These are phyloP conservation scores for Xestoiulus laeticollis DNA, from an alignment of 2,888 invertebrate genomes.

Conservation along the genomic window DNA sequence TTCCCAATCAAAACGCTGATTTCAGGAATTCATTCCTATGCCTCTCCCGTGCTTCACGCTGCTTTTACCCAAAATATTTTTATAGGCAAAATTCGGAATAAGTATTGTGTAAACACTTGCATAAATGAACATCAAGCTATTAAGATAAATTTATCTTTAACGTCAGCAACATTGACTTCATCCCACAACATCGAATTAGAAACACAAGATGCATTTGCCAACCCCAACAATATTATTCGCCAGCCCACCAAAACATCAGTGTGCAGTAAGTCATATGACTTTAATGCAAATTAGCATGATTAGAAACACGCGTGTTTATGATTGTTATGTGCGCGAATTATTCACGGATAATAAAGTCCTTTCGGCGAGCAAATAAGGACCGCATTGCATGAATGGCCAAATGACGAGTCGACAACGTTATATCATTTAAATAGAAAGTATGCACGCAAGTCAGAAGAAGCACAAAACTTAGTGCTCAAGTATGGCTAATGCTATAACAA, in stretches of 20 bases:
- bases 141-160: too few species aligned
- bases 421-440: neutral
- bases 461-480: neutral
- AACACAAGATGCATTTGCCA: neutral
- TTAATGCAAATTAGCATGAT: neutral
- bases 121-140: too few species aligned
- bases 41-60: too few species aligned
- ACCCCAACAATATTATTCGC: neutral
- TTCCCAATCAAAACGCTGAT: too few species aligned
- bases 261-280: neutral
- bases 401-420: neutral
- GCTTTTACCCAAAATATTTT: too few species aligned
- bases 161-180: neutral
- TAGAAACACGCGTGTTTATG: neutral
- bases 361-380: neutral
- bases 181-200: neutral
- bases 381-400: neutral
- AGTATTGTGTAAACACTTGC: too few species aligned
- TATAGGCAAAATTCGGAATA: too few species aligned
- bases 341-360: slow-evolving; percentile 21
- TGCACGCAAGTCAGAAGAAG: neutral
- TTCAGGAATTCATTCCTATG: too few species aligned
- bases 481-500: neutral
- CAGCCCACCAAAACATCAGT: neutral
- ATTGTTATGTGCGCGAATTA: neutral